Evolutionary conservation across 2,888 invertebrate species (phyloP), one percentile per base, ranked within the genome.

Genomic region (Cremastinae sp.): DNA sequence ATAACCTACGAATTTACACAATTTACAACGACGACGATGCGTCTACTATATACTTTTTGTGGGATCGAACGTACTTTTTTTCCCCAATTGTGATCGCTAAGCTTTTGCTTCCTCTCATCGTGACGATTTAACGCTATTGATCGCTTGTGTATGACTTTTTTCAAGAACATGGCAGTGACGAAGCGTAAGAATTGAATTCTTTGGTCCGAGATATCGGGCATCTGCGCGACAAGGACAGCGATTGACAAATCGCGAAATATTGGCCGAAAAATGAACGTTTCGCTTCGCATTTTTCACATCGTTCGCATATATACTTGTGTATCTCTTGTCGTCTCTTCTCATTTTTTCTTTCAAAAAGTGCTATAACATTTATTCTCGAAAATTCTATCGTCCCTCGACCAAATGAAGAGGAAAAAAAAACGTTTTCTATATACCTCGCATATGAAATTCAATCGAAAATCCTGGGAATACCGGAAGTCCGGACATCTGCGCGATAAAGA

Each of bases 1-100:
- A 72, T 7, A 53, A 20, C 38, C 43, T 64, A 73, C 22, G 64
- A 76, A 76, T 76, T 53, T 76, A 76, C 72, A 76, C 16, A 76
- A 76, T 76, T 47, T 76, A 73, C 64, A 76, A 34, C 12, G 51
- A 12, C 43, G 12, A 28, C 49, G 59, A 22, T 28, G 12, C 28
- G 28, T 5, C 28, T 2, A 28, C 43, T 36, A n/a, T n/a, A n/a
- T n/a, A n/a, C 10, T 7, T 53, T 54, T 62, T 34, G 36, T 43
- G 45, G 10, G 8, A 34, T 41, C 28, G 38, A 38, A 34, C n/a
- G n/a, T 68, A 22, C 36, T 20, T 16, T 51, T 28, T 5, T n/a
- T n/a, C n/a, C n/a, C 38, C 34, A 9, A 14, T 9, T 36, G 20
- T 14, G 14, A 41, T 45, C 9, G 9, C 49, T 22, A 16, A 51